Base-by-base conservation (phyloP, 2,113 vertebrate genomes). In the Gambusia affinis region DNA sequence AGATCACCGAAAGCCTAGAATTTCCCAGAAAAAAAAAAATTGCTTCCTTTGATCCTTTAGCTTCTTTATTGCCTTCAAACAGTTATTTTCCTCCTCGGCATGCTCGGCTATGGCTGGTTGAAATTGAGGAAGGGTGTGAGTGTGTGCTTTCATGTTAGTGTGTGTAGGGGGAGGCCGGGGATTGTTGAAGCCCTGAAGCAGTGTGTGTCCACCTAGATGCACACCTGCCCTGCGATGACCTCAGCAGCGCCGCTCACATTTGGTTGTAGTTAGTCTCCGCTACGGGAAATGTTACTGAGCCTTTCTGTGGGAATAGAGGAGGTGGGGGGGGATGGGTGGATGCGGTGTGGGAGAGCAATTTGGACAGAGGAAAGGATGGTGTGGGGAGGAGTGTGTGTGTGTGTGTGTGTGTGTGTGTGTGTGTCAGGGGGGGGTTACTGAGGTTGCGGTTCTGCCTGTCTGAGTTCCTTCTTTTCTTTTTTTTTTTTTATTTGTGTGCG, bases 141-240 rank as follows among this genome's bases (percentile, higher is more conserved):
- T 67, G 30, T 57, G 65, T 24, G 24, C 60, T 17, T 47, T 27
- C 28, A 8, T 31, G n/a, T 29, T 15, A n/a, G 15, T 66, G 47
- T n/a, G 39, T 57, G 37, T 12, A 35, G 2, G 44, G 51, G 51
- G 29, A 61, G 30, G 30, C 29, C 7, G 4, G 35, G 68, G 31
- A 12, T 60, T 33, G 61, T 66, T 65, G 35, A 79, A 72, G 68
- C 79, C 88, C 85, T 75, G 37, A 75, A 83, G 85, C 75, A 61
- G 79, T 79, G 82, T 82, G 71, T 37, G 64, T 88, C 76, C 82
- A 85, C 89, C 90, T 73, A 79, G 80, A 73, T 73, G 85, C 90
- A 88, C 85, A 91, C 89, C 90, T 92, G 89, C 90, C 93, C 90
- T 90, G 39, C 64, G 30, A 65, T 94, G 92, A 93, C 93, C 91